Conservation (phyloP, 2,888 invertebrate species). For the Ophion costatus region DNA sequence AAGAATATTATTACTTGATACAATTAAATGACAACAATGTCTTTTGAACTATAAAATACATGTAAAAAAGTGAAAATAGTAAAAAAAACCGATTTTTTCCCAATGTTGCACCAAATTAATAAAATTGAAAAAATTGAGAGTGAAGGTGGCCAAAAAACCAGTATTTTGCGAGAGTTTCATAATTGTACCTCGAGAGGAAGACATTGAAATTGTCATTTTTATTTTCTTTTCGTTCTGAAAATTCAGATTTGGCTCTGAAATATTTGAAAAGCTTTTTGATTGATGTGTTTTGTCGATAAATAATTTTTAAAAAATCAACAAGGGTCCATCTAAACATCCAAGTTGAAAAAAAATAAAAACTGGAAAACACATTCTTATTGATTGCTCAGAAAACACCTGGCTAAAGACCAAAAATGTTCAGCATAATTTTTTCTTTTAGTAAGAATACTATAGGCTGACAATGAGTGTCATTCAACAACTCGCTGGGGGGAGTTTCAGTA, state of each 20-base stretch:
- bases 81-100: neutral
- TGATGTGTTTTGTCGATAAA: neutral
- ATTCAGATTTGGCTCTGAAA: neutral
- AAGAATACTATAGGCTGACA: no score
- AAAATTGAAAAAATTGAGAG: conserved; percentile 32
- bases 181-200: neutral
- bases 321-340: neutral
- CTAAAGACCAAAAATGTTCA: neutral
- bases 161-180: neutral
- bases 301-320: neutral
- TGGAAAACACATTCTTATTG: neutral
- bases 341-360: neutral
- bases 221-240: neutral
- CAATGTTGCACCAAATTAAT: neutral
- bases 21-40: neutral
- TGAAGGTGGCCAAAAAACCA: neutral
- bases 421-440: neutral
- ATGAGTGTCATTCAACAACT: no score
- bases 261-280: neutral
- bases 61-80: neutral
- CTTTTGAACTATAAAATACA: neutral
- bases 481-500: no score
- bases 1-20: neutral
- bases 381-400: neutral
- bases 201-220: neutral